Evolutionary conservation across 1,140 invertebrate species (phyloP).

Genomic region (Ceratoteleas bidentatus): DNA sequence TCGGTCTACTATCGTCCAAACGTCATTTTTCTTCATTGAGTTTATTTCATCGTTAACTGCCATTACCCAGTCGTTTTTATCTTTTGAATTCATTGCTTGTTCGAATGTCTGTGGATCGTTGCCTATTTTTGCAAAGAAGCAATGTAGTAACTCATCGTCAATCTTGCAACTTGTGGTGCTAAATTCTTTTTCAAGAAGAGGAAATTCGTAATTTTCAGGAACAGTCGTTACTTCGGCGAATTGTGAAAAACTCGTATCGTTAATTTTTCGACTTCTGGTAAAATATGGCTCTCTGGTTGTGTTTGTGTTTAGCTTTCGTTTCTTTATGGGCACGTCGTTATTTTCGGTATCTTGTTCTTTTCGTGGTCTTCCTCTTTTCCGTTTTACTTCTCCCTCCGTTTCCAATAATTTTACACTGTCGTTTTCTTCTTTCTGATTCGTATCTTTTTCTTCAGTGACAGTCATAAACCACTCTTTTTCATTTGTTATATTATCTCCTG

Average conservation of each 20-base stretch:
- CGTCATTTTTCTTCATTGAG: background rate
- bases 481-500: background rate
- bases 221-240: background rate
- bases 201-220: background rate
- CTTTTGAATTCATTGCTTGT: conserved; percentile 1
- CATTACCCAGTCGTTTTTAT: background rate
- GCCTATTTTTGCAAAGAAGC: background rate
- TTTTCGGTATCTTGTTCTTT: conserved; percentile 2
- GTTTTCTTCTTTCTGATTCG: background rate
- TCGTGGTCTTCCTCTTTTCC: background rate
- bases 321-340: background rate
- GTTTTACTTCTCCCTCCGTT: background rate
- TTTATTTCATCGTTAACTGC: background rate
- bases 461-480: background rate
- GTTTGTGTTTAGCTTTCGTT: background rate
- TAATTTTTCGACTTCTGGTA: background rate
- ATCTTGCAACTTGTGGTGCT: background rate
- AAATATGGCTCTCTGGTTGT: background rate
- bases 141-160: background rate
- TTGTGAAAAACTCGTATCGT: conserved; percentile 1
- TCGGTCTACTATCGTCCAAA: conserved; percentile 3
- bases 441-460: background rate
- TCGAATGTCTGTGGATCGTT: background rate
- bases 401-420: background rate
- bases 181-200: conserved; percentile 2